phyloP scores from a whole-genome alignment of 2,797 vertebrate species.

The Anguilla anguilla region DNA sequence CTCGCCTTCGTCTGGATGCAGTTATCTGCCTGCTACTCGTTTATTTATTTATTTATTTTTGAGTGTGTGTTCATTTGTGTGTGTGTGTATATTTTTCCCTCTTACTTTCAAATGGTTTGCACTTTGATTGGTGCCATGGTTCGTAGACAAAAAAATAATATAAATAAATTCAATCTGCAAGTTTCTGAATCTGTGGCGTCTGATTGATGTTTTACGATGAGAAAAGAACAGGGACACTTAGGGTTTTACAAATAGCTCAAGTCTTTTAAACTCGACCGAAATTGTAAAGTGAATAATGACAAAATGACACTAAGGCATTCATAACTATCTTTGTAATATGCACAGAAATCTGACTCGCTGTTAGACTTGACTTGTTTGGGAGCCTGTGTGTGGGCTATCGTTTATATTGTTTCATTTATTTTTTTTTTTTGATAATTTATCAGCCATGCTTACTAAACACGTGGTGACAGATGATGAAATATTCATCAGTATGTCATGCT shows the following conservation, averaged over 20 bases:
- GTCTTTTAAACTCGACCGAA: neutral
- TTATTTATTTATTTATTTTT: neutral
- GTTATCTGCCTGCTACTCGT: neutral
- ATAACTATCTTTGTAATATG: neutral
- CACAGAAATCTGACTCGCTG: neutral
- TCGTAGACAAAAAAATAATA: neutral
- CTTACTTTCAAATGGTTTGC: neutral
- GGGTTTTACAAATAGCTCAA: neutral
- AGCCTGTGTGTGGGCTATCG: slow-evolving; percentile 8
- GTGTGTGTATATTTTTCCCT: neutral
- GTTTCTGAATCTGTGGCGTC: neutral
- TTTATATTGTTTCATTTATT: neutral
- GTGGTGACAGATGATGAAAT: neutral
- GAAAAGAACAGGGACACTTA: neutral
- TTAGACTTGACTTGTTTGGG: neutral
- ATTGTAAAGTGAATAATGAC: neutral
- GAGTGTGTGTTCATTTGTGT: no score
- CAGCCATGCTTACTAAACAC: slow-evolving; percentile 23
- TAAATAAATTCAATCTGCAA: neutral
- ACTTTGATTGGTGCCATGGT: neutral
- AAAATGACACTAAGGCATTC: neutral
- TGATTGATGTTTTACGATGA: neutral
- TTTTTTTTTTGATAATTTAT: slow-evolving; percentile 22
- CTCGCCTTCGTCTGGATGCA: neutral
- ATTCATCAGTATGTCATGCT: neutral